Percentiles rank a stretch among this genome's conserved stretches.
Evolutionary conservation across 1,140 invertebrate genomes (phyloP).

Genomic region (Ericerus pela): DNA sequence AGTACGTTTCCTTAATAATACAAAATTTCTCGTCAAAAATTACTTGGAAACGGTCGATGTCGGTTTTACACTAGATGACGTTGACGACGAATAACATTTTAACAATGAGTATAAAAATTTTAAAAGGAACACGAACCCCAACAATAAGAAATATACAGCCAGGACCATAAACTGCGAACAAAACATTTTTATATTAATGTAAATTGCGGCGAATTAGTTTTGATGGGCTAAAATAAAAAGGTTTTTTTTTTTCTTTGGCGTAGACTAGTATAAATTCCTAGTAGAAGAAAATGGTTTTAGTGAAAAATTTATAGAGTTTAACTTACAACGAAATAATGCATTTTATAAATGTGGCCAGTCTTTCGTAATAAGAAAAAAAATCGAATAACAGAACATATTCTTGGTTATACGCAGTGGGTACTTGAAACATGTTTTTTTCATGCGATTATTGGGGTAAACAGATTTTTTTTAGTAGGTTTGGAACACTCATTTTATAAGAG

Average conservation of each 20-base stretch:
- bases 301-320: neutral
- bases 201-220: neutral
- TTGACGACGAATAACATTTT: neutral
- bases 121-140: slow-evolving; percentile 5
- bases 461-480: no score
- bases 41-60: neutral
- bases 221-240: neutral
- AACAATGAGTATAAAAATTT: neutral
- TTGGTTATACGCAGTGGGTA: no score
- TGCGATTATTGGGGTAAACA: no score
- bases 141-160: neutral
- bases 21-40: neutral
- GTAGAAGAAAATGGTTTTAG: neutral
- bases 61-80: neutral
- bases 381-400: no score
- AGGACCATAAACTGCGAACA: neutral
- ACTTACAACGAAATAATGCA: neutral
- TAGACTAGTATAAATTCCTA: neutral
- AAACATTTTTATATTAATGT: neutral
- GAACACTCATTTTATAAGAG: no score
- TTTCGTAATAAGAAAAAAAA: no score
- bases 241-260: neutral
- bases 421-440: no score
- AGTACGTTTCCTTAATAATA: neutral
- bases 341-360: no score